Conservation (phyloP, 2,113 vertebrate genomes). For the Sarotherodon lohbergeri region DNA sequence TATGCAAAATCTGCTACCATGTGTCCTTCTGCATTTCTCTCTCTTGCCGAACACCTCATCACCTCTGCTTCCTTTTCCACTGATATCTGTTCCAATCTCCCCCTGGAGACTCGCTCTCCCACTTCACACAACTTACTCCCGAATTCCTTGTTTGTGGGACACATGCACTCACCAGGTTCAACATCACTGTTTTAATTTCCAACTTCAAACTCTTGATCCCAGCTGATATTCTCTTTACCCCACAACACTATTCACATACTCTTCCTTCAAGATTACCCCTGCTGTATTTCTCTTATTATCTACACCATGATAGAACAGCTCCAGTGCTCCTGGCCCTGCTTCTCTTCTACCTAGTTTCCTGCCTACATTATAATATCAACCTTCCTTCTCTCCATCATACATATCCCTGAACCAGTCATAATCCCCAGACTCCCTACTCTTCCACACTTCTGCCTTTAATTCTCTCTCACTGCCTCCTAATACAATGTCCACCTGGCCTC, state of each 20-base stretch:
- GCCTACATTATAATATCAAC: background rate
- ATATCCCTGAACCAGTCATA: background rate
- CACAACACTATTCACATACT: background rate
- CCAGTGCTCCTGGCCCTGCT: background rate
- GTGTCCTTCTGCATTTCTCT: background rate
- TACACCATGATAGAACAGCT: background rate
- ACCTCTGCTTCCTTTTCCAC: background rate
- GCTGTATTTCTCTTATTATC: background rate
- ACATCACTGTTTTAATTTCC: background rate
- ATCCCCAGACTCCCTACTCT: background rate
- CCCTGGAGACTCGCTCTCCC: background rate
- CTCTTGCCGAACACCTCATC: background rate
- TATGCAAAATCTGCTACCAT: background rate
- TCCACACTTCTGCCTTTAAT: background rate
- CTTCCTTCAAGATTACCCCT: background rate
- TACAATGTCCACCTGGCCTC: background rate
- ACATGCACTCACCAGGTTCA: background rate
- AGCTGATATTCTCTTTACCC: background rate
- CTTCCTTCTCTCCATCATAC: background rate
- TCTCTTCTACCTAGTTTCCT: background rate
- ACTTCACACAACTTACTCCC: background rate
- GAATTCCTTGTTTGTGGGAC: background rate
- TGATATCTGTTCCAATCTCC: background rate
- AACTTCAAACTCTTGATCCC: background rate
- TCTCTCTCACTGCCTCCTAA: background rate